Evolutionary conservation across 1,140 invertebrate genomes (phyloP), one percentile per base, ranked within the genome.

Genomic region (Chelonus insularis): DNA sequence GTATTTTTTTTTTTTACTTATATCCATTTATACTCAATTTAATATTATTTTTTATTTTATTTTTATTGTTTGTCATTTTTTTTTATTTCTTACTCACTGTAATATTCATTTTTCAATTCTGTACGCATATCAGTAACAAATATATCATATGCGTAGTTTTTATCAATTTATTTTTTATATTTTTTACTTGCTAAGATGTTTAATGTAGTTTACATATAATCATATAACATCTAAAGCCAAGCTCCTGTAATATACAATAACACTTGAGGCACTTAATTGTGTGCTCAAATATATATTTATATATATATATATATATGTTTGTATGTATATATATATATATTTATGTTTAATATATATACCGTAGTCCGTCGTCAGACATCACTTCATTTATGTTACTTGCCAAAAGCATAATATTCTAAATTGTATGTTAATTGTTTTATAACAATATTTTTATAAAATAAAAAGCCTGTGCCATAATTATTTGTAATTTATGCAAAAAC

Each of bases 191-290:
- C 68, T 73, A 71, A 71, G 74, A 76, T 75, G 74, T 70, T 76
- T 68, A 79, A 73, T 80, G 75, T 73, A 67, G 34, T 60, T 60
- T 80, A 80, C 75, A 81, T 79, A 72, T 76, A 78, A 75, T 78
- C 74, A 72, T 79, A 73, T 81, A 81, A 81, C 77, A 79, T 73
- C 72, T 76, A 77, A 77, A 77, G 75, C 75, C 75, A 79, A 77
- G 74, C 76, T 77, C 74, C 72, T 73, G 71, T 79, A 81, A 81
- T 81, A 78, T 81, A 79, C 78, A 80, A 72, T 43, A 78, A 79
- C 78, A 78, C 75, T 81, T 79, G 79, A 81, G 79, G 79, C 79
- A 81, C 79, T 81, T 81, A 77, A 75, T 79, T 79, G 68, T 75
- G 79, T 80, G 78, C 79, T 81, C 79, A 80, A 81, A 78, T 77